phyloP scores from a whole-genome alignment of 2,797 vertebrate species.

The Hemibagrus guttatus region DNA sequence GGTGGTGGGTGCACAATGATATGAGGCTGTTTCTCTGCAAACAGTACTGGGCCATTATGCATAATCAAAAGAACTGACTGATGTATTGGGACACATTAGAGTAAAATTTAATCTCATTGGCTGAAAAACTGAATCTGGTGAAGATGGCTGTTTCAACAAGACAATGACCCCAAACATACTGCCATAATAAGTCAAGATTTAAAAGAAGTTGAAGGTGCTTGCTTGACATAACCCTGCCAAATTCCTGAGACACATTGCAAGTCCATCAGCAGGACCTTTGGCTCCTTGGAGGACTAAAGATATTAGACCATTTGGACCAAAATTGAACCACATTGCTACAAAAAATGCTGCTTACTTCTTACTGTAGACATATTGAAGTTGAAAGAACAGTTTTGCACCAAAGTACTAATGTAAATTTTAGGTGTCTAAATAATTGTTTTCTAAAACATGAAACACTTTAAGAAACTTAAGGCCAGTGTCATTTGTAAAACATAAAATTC shows the following conservation, averaged over 20 bases:
- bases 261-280: not conserved
- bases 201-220: no score
- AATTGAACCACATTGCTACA: not conserved
- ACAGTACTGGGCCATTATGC: not conserved
- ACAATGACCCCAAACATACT: not conserved
- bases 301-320: not conserved
- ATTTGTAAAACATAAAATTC: not conserved
- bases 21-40: not conserved
- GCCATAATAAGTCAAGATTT: not conserved
- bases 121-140: not conserved
- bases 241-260: not conserved
- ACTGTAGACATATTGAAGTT: not conserved
- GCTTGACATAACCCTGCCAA: not conserved
- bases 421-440: not conserved
- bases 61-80: not conserved
- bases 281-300: not conserved
- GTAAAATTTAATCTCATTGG: not conserved
- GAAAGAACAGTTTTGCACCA: not conserved
- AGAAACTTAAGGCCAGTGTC: not conserved
- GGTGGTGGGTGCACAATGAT: not conserved
- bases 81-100: not conserved
- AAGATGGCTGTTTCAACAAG: no score
- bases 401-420: not conserved
- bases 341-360: not conserved
- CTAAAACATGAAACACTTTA: not conserved